Evolutionary conservation across 2,113 vertebrate species (phyloP), one percentile per base, ranked within the genome.

Genomic region (Prionailurus bengalensis): DNA sequence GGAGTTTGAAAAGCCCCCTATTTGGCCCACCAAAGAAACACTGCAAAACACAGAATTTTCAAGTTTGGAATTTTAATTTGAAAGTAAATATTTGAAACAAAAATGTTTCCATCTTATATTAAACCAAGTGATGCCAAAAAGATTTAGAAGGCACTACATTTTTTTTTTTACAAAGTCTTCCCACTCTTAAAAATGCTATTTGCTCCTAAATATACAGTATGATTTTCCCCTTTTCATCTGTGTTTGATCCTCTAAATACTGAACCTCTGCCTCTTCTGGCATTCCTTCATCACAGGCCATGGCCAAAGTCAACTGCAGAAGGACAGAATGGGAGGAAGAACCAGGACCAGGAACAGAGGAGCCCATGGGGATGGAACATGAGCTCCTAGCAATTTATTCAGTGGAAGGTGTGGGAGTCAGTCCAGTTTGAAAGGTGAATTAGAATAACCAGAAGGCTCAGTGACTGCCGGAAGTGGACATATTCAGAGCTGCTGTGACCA

Each of bases 11-110:
- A 42, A 97, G 19, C 3, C 27, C 87, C 21, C 19, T 79, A 55
- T 19, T 58, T 7, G 45, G 36, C 53, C 48, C 16, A 79, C 0
- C 92, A 31, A 95, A 45, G 5, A 87, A 93, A 82, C 51, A 63
- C 14, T n/a, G 4, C 1, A 92, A 96, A 96, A 71, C 61, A 91
- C 7, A 91, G 8, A 83, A 1, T 61, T 61, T 61, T 21, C 45
- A 31, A 70, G 6, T 36, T 68, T 55, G 36, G 89, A 85, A 79
- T 71, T 79, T 65, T 94, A 2, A n/a, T 89, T 91, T 90, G 78
- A 86, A 95, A 85, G 39, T 84, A 94, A 86, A 71, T 68, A 84
- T 84, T 70, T 90, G 13, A 84, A 15, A 27, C 78, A 58, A 96
- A 53, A 97, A 36, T 66, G 13, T 87, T 89, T 93, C 31, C 36